Evolutionary conservation across 2,888 invertebrate species (phyloP).

Genomic region (Hyposoter dolosus): DNA sequence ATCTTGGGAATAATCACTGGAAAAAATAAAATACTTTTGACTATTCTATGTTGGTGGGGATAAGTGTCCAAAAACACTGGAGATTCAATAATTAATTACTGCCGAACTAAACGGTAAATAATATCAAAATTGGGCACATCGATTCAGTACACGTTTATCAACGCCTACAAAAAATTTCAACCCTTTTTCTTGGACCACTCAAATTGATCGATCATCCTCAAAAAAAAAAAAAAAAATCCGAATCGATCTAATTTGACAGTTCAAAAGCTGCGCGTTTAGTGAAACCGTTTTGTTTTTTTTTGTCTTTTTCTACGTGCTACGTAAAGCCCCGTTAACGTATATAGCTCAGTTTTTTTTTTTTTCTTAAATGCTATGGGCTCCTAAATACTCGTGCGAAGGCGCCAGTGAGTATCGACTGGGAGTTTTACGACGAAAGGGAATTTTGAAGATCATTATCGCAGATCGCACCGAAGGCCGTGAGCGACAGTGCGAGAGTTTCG

Average conservation of each 20-base stretch:
- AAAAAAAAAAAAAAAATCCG: not conserved
- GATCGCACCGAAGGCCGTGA: not conserved
- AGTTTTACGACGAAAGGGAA: slow-evolving; percentile 28
- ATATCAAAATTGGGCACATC: too few species aligned
- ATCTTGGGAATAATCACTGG: too few species aligned
- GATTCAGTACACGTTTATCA: too few species aligned
- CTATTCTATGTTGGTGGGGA: too few species aligned
- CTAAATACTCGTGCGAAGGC: slow-evolving; percentile 25
- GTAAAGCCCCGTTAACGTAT: not conserved
- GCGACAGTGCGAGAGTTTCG: slow-evolving; percentile 10
- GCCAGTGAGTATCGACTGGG: slow-evolving; percentile 13
- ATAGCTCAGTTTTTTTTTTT: not conserved
- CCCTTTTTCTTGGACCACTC: too few species aligned
- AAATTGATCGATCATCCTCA: too few species aligned
- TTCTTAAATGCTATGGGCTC: not conserved
- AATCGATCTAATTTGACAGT: not conserved
- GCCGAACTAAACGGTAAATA: too few species aligned
- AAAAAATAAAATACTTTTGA: too few species aligned
- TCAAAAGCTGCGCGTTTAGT: not conserved
- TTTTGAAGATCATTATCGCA: slow-evolving; percentile 51
- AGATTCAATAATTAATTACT: too few species aligned
- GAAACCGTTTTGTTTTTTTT: not conserved
- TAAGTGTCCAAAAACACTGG: too few species aligned
- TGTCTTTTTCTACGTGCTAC: not conserved
- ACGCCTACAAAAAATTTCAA: too few species aligned